Base-by-base conservation (phyloP, 2,888 invertebrate genomes). In the Calephelis perditalis region DNA sequence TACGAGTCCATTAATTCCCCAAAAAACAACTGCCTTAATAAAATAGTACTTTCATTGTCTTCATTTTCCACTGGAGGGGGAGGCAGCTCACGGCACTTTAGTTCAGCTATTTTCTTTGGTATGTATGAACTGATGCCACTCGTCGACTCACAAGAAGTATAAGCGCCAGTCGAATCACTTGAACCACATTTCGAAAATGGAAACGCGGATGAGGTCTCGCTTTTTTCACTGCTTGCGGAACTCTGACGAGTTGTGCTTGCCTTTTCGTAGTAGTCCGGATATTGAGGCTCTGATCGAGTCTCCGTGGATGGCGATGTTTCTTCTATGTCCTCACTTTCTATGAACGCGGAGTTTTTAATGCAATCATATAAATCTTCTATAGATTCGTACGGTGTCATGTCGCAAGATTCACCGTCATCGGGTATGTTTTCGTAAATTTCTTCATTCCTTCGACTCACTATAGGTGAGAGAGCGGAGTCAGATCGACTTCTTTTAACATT, bases 1-100 rank as follows among this genome's bases (percentile, higher is more conserved):
- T 94, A 94, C 55, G 93, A 92, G 70, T 92, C 92, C 93, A 94
- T 92, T 72, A 94, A 86, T 73, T 93, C 92, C 65, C 92, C 92
- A 70, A 92, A 92, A 73, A 94, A 94, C 74, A 94, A 82, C 72
- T 93, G 93, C 73, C 84, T 88, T 65, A 91, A 69, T 75, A 91
- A 76, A 67, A 91, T 90, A 37, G 81, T 78, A 67, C 91, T 91
- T 68, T 91, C 91, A 65, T 77, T 82, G 11, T 77, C 73, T 46
- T 78, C 76, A 60, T 76, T 77, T 63, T 79, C 81, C 58, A 70
- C 68, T 37, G 89, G 86, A 36, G 86, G 80, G 47, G 79, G 77
- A 54, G 89, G 90, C 63, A 90, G 69, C 68, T 87, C 86, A 58
- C 89, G 80, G 64, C 80, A 75, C 67, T 84, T 87, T 59, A 87